A percentile compares a stretch with the other conserved stretches of the same genome.
Evolutionary conservation across 2,797 vertebrate species (phyloP).

Genomic region (Tachyglossus aculeatus): DNA sequence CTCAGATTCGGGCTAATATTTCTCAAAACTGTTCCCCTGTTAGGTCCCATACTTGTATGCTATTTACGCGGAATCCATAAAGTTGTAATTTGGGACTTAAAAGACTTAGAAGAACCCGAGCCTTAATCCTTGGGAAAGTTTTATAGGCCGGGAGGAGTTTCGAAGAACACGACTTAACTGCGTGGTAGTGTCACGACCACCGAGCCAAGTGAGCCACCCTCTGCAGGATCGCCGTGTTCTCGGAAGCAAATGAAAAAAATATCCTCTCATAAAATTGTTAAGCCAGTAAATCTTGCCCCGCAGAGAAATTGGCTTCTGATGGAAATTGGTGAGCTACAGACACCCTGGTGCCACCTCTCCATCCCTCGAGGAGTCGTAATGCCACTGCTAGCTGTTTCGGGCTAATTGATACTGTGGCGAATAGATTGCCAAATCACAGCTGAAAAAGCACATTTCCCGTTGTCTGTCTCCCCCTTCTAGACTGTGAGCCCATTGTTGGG

Average conservation of each 20-base stretch:
- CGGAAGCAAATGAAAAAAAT: slow-evolving; percentile 26
- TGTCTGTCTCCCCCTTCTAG: too few species aligned
- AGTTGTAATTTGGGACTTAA: slow-evolving; percentile 1
- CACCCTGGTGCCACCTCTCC: background rate
- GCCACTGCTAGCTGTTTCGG: background rate
- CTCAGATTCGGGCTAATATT: background rate
- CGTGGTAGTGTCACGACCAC: background rate
- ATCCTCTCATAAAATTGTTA: slow-evolving; percentile 7
- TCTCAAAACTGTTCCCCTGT: slow-evolving; percentile 4
- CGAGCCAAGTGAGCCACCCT: slow-evolving; percentile 10
- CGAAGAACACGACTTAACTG: slow-evolving; percentile 3
- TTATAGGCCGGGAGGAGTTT: background rate
- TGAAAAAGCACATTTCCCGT: background rate
- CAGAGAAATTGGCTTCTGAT: slow-evolving; percentile 1
- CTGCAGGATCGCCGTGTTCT: background rate
- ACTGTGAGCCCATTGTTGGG: too few species aligned
- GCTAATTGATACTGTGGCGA: slow-evolving; percentile 8
- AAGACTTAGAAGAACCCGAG: background rate
- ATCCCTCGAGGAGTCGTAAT: background rate
- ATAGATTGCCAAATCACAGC: background rate
- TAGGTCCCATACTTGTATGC: background rate
- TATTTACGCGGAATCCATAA: slow-evolving; percentile 7
- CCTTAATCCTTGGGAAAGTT: background rate
- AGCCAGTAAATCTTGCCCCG: background rate
- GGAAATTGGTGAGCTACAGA: background rate